Evolutionary conservation across 2,797 vertebrate genomes (phyloP).

Genomic region (Anableps anableps): DNA sequence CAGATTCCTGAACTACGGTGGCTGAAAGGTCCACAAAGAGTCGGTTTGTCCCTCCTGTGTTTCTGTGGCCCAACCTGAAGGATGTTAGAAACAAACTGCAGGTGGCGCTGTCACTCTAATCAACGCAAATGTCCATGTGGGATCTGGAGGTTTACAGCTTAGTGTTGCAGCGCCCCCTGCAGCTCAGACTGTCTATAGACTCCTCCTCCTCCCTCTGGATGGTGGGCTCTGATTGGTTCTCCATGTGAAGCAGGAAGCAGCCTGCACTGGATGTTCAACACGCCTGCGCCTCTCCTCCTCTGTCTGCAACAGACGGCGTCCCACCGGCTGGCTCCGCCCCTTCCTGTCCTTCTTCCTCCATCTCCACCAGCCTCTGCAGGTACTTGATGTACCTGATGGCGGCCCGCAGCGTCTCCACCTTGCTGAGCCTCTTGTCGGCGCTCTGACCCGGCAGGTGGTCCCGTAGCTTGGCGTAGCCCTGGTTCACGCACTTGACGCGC

Average conservation of each 20-base stretch:
- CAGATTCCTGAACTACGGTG: background rate
- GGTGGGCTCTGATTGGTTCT: background rate
- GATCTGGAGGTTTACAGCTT: background rate
- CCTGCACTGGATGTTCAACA: constrained; percentile 19
- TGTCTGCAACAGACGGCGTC: constrained; percentile 45
- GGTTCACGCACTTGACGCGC: constrained; percentile 93
- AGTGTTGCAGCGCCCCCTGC: background rate
- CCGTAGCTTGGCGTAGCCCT: constrained; percentile 90
- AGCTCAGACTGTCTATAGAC: background rate
- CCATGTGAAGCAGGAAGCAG: background rate
- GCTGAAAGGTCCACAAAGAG: background rate
- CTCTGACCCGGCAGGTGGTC: constrained; percentile 89
- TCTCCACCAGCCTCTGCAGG: constrained; percentile 87
- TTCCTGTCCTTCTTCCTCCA: constrained; percentile 44
- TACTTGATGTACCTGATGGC: constrained; percentile 93
- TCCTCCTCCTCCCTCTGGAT: background rate
- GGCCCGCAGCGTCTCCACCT: constrained; percentile 92
- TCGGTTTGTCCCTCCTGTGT: background rate
- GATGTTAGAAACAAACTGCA: background rate
- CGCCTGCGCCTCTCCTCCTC: constrained; percentile 54
- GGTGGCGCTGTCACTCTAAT: background rate
- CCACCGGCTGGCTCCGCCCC: constrained; percentile 32
- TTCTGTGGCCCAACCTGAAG: background rate
- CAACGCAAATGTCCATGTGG: background rate
- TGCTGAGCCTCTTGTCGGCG: constrained; percentile 89